phyloP scores from a whole-genome alignment of 2,113 vertebrate genomes.

The Burhinus oedicnemus region DNA sequence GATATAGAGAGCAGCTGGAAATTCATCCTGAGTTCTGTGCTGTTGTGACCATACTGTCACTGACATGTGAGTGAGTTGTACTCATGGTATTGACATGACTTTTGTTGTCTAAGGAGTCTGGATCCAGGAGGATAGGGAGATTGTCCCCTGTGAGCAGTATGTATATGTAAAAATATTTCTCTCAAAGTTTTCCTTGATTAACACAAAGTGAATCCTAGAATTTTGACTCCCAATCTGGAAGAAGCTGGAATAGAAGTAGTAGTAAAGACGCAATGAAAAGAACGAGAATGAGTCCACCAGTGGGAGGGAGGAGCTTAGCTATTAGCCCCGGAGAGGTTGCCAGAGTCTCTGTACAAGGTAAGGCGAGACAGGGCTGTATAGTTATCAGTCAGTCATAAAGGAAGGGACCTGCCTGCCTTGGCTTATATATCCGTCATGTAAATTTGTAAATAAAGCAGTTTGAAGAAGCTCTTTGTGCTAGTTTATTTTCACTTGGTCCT shows the following conservation, averaged over 20 bases:
- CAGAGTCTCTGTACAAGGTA: neutral
- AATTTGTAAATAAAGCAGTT: neutral
- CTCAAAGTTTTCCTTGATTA: neutral
- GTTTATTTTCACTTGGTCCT: neutral
- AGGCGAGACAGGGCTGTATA: neutral
- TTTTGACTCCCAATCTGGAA: neutral
- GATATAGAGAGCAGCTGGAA: neutral
- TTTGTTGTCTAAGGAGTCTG: neutral
- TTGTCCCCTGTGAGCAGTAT: neutral
- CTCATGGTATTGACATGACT: neutral
- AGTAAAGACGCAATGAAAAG: neutral
- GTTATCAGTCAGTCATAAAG: neutral
- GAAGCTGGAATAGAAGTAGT: neutral
- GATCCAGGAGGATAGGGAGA: neutral
- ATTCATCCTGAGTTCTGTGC: neutral
- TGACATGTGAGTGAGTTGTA: neutral
- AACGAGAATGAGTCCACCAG: neutral
- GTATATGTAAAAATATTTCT: neutral
- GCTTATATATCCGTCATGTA: neutral
- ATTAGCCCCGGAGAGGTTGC: neutral
- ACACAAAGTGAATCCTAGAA: accelerated
- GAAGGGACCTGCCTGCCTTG: neutral
- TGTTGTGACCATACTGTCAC: neutral
- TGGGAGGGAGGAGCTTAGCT: neutral
- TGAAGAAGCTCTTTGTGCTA: conserved; percentile 22